A percentile compares a stretch with the other conserved stretches of the same genome.
phyloP scores from a whole-genome alignment of 92 coral and sea anemone species.

The Blastomussa wellsi region DNA sequence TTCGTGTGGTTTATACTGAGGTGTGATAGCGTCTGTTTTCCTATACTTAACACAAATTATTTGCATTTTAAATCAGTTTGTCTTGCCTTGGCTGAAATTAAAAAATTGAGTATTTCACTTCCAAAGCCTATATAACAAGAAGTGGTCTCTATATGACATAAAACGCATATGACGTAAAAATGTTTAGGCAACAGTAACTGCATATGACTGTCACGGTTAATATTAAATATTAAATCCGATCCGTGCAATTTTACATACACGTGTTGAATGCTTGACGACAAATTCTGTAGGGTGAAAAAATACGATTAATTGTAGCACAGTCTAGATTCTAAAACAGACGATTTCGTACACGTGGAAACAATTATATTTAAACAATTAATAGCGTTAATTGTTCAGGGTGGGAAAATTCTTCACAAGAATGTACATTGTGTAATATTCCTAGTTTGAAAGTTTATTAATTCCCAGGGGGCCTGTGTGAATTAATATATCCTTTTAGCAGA shows the following conservation, averaged over 20 bases:
- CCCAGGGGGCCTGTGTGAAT: neutral
- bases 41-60: neutral
- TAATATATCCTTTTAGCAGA: neutral
- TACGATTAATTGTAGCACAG: neutral
- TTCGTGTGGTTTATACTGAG: neutral
- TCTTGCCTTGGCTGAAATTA: neutral
- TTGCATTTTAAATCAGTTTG: slow-evolving; percentile 19
- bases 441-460: neutral
- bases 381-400: neutral
- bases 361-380: neutral
- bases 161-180: neutral
- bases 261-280: slow-evolving; percentile 5
- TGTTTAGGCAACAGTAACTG: neutral
- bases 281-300: neutral
- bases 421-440: neutral
- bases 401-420: neutral
- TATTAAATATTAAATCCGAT: neutral
- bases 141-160: neutral
- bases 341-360: neutral
- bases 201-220: neutral
- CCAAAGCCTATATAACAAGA: slow-evolving; percentile 8
- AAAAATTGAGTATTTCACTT: neutral
- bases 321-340: neutral
- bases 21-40: slow-evolving; percentile 31
- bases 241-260: neutral